Evolutionary conservation across 2,888 invertebrate species (phyloP).

Genomic region (Drosophila heteroneura): DNA sequence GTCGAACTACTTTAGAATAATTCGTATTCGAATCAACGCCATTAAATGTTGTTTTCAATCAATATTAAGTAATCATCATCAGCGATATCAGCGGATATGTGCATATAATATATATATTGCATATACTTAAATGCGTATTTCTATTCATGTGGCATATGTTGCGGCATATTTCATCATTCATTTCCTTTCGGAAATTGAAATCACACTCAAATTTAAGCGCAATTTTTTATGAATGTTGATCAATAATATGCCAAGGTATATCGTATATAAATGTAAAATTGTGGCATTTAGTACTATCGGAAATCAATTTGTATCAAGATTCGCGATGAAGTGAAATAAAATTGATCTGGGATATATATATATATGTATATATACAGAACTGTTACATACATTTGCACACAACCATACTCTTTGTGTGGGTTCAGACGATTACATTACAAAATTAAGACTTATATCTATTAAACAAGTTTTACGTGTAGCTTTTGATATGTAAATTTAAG

Average conservation of each 20-base stretch:
- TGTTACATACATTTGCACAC: background rate
- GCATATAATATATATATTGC: background rate
- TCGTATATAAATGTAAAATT: background rate
- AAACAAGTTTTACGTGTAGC: background rate
- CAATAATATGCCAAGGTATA: background rate
- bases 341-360: background rate
- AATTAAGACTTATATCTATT: background rate
- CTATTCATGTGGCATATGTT: no score
- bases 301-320: background rate
- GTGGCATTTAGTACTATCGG: background rate
- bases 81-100: background rate
- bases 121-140: background rate
- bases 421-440: background rate
- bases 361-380: background rate
- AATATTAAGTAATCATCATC: background rate
- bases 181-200: no score
- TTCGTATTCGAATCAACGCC: background rate
- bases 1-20: background rate
- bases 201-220: no score
- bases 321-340: background rate
- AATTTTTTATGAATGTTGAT: background rate
- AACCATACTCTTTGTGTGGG: background rate
- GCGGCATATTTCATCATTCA: no score
- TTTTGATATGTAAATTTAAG: no score
- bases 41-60: background rate